These are phyloP conservation scores for Pitta sordida DNA, from an alignment of 2,113 vertebrate species.

Conservation along the genomic window DNA sequence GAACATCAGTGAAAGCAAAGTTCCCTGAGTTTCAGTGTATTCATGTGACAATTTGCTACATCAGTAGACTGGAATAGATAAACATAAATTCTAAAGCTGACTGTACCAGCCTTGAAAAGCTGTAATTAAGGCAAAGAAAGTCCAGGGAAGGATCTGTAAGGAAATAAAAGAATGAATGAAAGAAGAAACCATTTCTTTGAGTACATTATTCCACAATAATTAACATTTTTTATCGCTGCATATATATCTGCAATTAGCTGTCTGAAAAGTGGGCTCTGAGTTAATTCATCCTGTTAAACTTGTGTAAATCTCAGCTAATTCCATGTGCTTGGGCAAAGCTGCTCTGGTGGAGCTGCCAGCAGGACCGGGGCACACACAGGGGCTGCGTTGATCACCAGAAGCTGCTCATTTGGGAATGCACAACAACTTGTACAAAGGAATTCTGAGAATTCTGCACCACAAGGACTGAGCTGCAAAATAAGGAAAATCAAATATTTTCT, in stretches of 20 bases:
- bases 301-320: constrained; percentile 35
- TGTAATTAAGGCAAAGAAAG: constrained; percentile 45
- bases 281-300: constrained; percentile 34
- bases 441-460: no score
- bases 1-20: neutral
- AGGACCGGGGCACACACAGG: neutral
- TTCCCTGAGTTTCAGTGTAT: neutral
- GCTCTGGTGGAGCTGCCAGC: neutral
- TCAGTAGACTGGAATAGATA: neutral
- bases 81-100: neutral
- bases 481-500: neutral
- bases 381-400: neutral
- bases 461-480: neutral
- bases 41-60: neutral
- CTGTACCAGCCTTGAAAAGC: neutral
- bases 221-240: constrained; percentile 20
- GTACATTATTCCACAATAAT: constrained; percentile 32
- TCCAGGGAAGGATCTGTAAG: constrained; percentile 9
- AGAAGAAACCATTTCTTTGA: constrained; percentile 23
- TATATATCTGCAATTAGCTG: constrained; percentile 38
- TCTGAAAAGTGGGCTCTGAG: neutral
- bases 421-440: neutral
- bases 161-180: constrained; percentile 53
- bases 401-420: neutral
- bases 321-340: neutral